Base-by-base conservation (phyloP, 2,888 invertebrate genomes). In the Drosophila rellima region DNA sequence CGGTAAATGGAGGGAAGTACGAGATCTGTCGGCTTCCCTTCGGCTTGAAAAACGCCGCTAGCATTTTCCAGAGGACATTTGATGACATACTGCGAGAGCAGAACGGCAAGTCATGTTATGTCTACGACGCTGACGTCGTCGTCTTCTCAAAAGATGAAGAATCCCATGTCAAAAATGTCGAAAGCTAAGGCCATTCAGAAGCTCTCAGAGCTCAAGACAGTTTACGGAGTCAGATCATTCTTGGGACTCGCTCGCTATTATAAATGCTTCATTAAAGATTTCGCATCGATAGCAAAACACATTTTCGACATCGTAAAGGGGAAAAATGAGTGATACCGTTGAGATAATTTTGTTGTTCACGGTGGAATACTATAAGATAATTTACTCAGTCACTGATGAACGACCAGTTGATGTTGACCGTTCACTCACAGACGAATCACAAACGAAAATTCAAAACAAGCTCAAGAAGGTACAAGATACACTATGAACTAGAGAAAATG, bases 41-140 rank as follows among this genome's bases (percentile, higher is more conserved):
- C n/a, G 35, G n/a, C 35, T n/a, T 10, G 33, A 33, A 11, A 33
- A 33, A 33, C 11, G 33, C 33, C 33, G 33, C 33, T 7, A 37
- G 37, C 40, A 40, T 40, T 40, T 40, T 40, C 3, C 40, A 40
- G 10, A 33, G 48, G 13, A 13, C 48, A 1, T 18, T 40, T 33
- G 48, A 48, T 18, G 33, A 48, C 18, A 29, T 48, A 15, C 20
- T 48, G 11, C 33, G 48, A 2, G 48, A 48, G 3, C 48, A 40
- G 18, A 40, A 18, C 18, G 18, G 18, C 40, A 40, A 40, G 10
- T 17, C 40, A 3, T 40, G 17, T 18, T 40, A 40, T 18, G 18
- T 48, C 8, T 48, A 48, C 7, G 33, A 33, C 11, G 48, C 13
- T 7, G 17, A 48, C 15, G 33, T 18, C 13, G 33, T 48, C 48